Evolutionary conservation across 2,888 invertebrate species (phyloP), one percentile per base, ranked within the genome.

Genomic region (Caradrina clavipalpis): DNA sequence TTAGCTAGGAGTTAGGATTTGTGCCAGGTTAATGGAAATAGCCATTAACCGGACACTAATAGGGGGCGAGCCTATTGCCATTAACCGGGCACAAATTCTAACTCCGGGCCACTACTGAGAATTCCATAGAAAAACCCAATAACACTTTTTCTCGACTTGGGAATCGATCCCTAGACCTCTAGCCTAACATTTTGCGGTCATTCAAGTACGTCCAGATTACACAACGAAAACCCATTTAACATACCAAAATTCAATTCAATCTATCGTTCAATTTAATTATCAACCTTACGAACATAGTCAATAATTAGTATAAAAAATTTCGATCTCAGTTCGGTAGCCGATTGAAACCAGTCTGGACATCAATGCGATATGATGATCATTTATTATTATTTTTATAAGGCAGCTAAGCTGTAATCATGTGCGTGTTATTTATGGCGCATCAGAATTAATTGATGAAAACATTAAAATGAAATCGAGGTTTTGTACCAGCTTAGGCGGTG

Each of bases 301-400:
- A 71, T 76, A 74, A 76, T 78, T 69, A 80, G 70, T 64, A 61
- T 68, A 71, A 75, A 71, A 74, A 75, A 19, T 22, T 47, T 59
- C 11, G 22, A 72, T 73, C 49, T 42, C 50, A 62, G 51, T 62
- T 61, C 81, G 59, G 82, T 79, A 82, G 82, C 80, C n/a, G 64
- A 22, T 35, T 8, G 26, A 63, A 79, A 78, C 78, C 57, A 42
- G 78, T 70, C 42, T 47, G 47, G 21, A 53, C 74, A 75, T 75
- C 62, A 80, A 76, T 69, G 76, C 42, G 47, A 26, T 73, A 69
- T 59, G 65, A 69, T 55, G 49, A 70, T 63, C 82, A 75, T 83
- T 75, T 68, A 77, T 83, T 69, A 80, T 82, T 67, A 80, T 78
- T 73, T 75, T 77, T 82, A 82, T 82, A 71, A 66, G 71, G 51